Base-by-base conservation (phyloP, 2,113 vertebrate species). In the Galbula dea region DNA sequence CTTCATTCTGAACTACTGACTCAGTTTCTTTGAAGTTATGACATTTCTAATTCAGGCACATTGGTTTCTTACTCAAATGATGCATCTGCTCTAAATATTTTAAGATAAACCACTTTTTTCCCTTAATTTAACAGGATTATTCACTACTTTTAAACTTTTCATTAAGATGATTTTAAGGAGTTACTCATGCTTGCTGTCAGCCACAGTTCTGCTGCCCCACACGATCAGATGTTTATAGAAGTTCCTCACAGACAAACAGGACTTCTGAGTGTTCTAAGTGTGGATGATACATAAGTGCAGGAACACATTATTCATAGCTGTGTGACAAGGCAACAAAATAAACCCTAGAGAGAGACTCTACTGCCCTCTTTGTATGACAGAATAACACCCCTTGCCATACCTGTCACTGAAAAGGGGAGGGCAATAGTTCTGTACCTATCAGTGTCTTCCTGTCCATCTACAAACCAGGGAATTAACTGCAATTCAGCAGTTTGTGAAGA, bases 21-120 rank as follows among this genome's bases (percentile, higher is more conserved):
- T 95, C 63, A 76, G 59, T 90, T 83, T 91, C 76, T 94, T 46
- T 93, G 67, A 89, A 85, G 58, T 83, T 74, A 54, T 30, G 74
- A 89, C 68, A 83, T 93, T 89, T 93, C 67, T 49, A 74, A 85
- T 80, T 91, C 68, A 63, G 46, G 43, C 51, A 59, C 49, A 76
- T 16, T 84, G 82, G 49, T 62, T 89, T 89, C 84, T 85, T 48
- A 68, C 79, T 62, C 55, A 77, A 77, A 51, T 43, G 67, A 77
- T 74, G 83, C 72, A 90, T 94, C 83, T 74, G 30, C 68, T 88
- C 37, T 36, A 90, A 77, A 77, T 83, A 84, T 67, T 86, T 85
- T 63, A 67, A 71, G 63, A 69, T 34, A 83, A 79, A 85, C 48
- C 26, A 12, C 43, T 48, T 89, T 66, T 8, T 1, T 6, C 17